These are phyloP conservation scores for Corapipo altera DNA, from an alignment of 2,113 vertebrate species.

Conservation along the genomic window DNA sequence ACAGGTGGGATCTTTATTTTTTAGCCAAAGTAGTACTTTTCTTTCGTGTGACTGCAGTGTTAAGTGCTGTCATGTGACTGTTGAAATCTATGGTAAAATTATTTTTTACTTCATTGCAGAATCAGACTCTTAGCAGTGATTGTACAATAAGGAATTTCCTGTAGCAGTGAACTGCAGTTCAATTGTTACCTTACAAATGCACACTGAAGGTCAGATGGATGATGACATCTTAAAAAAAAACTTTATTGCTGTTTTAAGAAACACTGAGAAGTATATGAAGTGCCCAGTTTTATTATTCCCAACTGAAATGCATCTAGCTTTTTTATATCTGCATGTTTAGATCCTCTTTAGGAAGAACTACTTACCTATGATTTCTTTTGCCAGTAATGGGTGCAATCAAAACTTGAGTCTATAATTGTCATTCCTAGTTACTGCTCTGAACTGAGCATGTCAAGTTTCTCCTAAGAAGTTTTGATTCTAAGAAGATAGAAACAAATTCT, in stretches of 20 bases:
- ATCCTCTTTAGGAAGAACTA: neutral
- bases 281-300: neutral
- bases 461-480: no score
- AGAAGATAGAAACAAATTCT: no score
- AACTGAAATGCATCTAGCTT: neutral
- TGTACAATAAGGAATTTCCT: neutral
- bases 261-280: neutral
- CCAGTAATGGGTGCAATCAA: neutral
- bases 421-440: neutral
- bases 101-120: neutral
- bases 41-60: neutral
- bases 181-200: neutral
- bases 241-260: neutral
- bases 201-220: neutral
- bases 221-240: neutral
- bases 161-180: neutral
- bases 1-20: neutral
- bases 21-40: neutral
- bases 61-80: neutral
- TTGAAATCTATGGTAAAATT: neutral
- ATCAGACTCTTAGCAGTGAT: neutral
- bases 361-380: neutral
- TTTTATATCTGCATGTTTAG: neutral
- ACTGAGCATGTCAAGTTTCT: neutral
- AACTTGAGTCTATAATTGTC: neutral